Evolutionary conservation across 2,797 vertebrate genomes (phyloP), one percentile per base, ranked within the genome.

Genomic region (Phrynocephalus forsythii): DNA sequence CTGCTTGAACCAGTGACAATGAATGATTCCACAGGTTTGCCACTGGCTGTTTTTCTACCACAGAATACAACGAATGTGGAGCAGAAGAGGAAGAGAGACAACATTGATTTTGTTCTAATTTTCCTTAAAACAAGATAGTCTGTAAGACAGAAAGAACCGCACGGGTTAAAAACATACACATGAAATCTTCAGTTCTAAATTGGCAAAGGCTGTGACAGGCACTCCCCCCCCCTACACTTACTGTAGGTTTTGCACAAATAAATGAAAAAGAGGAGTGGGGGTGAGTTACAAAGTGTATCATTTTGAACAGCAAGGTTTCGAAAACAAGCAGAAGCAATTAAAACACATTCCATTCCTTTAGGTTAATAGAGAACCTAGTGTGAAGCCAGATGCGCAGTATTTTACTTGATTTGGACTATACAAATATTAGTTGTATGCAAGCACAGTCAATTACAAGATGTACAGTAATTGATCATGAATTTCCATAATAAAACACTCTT

Each of bases 261-360:
- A 89, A 81, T 66, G 28, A 50, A 33, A 28, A 9, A 38, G 30
- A 22, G 77, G 85, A 38, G 2, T 91, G 10, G 67, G 87, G 87
- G 30, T 88, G 13, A 83, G 33, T 79, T 20, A 83, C 79, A 85
- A 71, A 83, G 89, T 3, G 89, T 3, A 22, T 75, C 72, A 28
- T 88, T 87, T 91, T 68, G 60, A 88, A 90, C 76, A 69, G 24
- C 56, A 22, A 22, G 1, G 86, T 92, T 92, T 66, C 87, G 89
- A 94, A 92, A 95, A n/a, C 84, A 56, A 85, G 84, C 90, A 86
- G 88, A 88, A 0, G 79, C 87, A 90, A 90, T 93, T 90, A 89
- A 91, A 85, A 89, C 30, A 92, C 30, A 72, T 56, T 89, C 94
- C 88, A 28, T 90, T 87, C 81, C 76, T 89, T 88, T 81, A 87